Evolutionary conservation across 2,797 vertebrate species (phyloP).

Genomic region (Phylloscopus collybita): DNA sequence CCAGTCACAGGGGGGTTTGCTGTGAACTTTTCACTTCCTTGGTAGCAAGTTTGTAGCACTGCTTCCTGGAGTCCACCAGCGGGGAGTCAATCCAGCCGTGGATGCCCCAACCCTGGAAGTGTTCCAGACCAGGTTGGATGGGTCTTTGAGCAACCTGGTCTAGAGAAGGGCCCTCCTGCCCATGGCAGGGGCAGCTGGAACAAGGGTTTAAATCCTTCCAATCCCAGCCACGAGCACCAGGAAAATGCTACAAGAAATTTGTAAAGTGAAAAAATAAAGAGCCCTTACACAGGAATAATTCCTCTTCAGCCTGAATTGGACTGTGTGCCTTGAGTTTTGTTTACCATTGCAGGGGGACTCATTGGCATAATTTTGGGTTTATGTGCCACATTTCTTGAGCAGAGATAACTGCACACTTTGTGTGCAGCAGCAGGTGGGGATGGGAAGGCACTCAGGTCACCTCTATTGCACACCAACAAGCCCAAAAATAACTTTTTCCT

Average conservation of each 20-base stretch:
- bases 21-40: not conserved
- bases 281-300: not conserved
- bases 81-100: not conserved
- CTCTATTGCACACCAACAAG: not conserved
- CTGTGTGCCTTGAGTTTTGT: not conserved
- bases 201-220: not conserved
- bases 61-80: rapidly evolving
- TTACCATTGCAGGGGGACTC: not conserved
- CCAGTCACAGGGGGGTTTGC: not conserved
- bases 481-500: not conserved
- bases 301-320: not conserved
- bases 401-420: not conserved
- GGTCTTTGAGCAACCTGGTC: not conserved
- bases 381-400: rapidly evolving
- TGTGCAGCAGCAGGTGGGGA: rapidly evolving
- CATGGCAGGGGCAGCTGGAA: not conserved
- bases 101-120: not conserved
- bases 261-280: not conserved
- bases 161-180: not conserved
- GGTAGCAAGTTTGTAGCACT: rapidly evolving
- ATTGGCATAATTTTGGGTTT: not conserved
- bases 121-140: not conserved
- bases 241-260: not conserved
- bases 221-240: not conserved
- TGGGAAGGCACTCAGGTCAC: not conserved